Percentiles rank a stretch among this genome's conserved stretches.
These are phyloP conservation scores for Cryptus viduatorius DNA, from an alignment of 2,888 invertebrate species.

Conservation along the genomic window DNA sequence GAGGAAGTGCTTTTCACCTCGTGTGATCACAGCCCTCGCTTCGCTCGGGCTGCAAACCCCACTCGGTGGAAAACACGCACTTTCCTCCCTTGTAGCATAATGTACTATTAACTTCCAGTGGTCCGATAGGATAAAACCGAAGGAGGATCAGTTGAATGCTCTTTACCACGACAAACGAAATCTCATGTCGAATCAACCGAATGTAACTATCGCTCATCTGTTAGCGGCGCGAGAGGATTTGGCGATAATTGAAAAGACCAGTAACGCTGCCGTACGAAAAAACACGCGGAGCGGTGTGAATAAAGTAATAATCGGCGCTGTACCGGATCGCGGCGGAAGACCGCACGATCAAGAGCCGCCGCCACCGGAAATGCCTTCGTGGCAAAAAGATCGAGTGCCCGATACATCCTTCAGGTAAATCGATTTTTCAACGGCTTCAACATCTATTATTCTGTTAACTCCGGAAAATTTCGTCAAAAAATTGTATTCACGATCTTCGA, in stretches of 20 bases:
- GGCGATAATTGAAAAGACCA: conserved; percentile 96
- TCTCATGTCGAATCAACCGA: conserved; percentile 87
- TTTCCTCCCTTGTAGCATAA: too few relatives aligned
- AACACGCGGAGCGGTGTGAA: conserved; percentile 94
- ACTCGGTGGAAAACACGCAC: too few relatives aligned
- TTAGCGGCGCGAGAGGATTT: conserved; percentile 94
- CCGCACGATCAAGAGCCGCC: conserved; percentile 96
- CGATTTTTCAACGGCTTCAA: background rate
- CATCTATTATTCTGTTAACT: background rate
- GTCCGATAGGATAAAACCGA: conserved; percentile 92
- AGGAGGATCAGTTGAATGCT: conserved; percentile 90
- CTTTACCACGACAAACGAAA: conserved; percentile 87
- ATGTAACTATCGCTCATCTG: conserved; percentile 91
- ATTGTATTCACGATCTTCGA: background rate
- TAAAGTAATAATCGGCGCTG: conserved; percentile 95
- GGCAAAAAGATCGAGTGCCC: conserved; percentile 90
- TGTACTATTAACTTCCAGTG: too few relatives aligned
- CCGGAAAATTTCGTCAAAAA: background rate
- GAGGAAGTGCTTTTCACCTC: too few relatives aligned
- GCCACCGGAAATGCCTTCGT: conserved; percentile 98
- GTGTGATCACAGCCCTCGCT: too few relatives aligned
- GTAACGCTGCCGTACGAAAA: conserved; percentile 93
- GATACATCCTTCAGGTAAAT: conserved; percentile 79
- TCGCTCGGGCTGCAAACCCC: too few relatives aligned
- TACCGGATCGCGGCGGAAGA: conserved; percentile 97